phyloP scores from a whole-genome alignment of 1,140 invertebrate species.

The Listronotus oregonensis region DNA sequence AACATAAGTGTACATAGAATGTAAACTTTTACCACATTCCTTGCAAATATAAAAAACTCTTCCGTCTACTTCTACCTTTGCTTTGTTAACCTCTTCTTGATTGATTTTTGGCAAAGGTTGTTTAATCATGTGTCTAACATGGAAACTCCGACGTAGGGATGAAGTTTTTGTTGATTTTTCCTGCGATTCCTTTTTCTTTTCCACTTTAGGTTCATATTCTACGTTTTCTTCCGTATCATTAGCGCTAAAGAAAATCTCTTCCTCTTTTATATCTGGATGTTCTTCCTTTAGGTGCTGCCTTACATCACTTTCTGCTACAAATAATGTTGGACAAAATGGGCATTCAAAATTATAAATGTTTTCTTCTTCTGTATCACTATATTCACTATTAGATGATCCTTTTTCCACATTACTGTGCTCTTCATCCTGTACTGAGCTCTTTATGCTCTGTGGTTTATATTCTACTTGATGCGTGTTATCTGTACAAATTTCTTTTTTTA shows the following conservation, averaged over 20 bases:
- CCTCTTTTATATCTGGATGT: slow-evolving; percentile 44
- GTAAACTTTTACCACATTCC: slow-evolving; percentile 65
- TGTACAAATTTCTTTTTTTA: background rate
- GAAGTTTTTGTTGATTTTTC: slow-evolving; percentile 6
- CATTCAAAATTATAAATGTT: slow-evolving; percentile 48
- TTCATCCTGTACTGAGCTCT: background rate
- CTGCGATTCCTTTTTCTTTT: background rate
- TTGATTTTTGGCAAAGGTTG: slow-evolving; percentile 46
- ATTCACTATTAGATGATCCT: background rate
- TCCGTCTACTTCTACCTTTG: slow-evolving; percentile 57
- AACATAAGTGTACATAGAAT: slow-evolving; percentile 64
- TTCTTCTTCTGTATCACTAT: slow-evolving; percentile 10
- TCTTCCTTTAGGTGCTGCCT: slow-evolving; percentile 45
- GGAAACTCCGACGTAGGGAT: background rate
- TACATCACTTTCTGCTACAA: slow-evolving; percentile 49
- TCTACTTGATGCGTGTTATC: background rate
- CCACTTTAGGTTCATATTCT: background rate
- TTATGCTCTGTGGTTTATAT: background rate
- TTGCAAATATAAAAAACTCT: slow-evolving; percentile 62
- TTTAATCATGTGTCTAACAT: slow-evolving; percentile 14
- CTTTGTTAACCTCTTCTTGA: slow-evolving; percentile 54
- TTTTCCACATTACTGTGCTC: background rate
- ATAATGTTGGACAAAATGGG: slow-evolving; percentile 49
- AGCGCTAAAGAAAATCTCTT: slow-evolving; percentile 7
- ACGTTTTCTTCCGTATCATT: background rate